A percentile compares a stretch with the other conserved stretches of the same genome.
Evolutionary conservation across 2,797 vertebrate genomes (phyloP).

Genomic region (Darevskia mixta): DNA sequence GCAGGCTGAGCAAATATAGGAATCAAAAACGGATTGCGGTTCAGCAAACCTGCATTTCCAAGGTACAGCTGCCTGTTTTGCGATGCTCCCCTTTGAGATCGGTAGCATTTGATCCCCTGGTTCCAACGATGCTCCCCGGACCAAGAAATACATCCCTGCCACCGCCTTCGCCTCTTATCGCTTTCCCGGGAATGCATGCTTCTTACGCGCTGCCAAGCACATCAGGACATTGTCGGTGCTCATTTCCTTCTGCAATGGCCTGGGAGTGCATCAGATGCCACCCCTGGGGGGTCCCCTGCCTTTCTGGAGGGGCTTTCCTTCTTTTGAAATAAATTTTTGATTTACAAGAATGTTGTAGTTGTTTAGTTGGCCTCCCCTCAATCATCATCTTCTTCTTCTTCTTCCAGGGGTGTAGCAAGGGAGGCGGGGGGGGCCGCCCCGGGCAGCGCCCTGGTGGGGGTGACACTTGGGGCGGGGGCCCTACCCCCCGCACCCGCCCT

Average conservation of each 20-base stretch:
- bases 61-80: not conserved
- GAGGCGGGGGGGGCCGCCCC: no score
- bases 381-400: no score
- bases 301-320: not conserved
- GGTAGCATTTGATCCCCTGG: no score
- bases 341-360: no score
- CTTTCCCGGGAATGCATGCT: not conserved
- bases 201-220: not conserved
- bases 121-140: not conserved
- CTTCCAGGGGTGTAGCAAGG: no score
- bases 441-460: no score
- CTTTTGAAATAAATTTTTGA: no score
- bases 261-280: not conserved
- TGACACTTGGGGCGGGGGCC: no score
- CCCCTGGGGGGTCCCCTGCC: not conserved
- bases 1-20: not conserved
- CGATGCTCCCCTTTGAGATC: not conserved
- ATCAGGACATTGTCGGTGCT: not conserved
- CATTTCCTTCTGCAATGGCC: not conserved
- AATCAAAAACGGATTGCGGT: not conserved
- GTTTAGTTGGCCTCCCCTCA: no score
- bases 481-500: no score
- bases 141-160: not conserved
- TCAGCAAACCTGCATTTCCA: not conserved
- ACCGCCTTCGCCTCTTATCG: not conserved